Percentiles rank a stretch among this genome's conserved stretches.
phyloP scores from a whole-genome alignment of 2,797 vertebrate species.

The Chrysocyon brachyurus region DNA sequence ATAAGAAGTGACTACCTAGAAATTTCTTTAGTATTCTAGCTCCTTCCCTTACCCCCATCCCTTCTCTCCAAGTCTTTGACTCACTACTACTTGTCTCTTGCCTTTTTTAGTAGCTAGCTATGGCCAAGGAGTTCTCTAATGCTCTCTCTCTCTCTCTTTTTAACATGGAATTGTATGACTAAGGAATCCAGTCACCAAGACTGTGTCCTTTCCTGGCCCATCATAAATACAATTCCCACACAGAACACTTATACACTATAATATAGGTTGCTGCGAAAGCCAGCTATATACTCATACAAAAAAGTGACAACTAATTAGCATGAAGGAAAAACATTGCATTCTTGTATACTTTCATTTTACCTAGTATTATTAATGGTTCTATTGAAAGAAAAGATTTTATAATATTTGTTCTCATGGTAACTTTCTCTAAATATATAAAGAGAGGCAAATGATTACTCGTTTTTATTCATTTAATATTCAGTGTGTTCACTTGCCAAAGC shows the following conservation, averaged over 20 bases:
- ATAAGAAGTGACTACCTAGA: not conserved
- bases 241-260: not conserved
- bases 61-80: not conserved
- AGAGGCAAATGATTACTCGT: conserved; percentile 75
- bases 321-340: conserved; percentile 68
- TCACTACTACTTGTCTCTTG: not conserved
- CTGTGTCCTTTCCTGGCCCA: not conserved
- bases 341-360: conserved; percentile 70
- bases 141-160: not conserved
- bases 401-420: conserved; percentile 75
- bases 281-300: conserved; percentile 62
- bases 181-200: conserved; percentile 36
- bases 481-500: conserved; percentile 64
- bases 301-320: conserved; percentile 74
- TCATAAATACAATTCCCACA: conserved; percentile 20
- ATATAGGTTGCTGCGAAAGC: conserved; percentile 9
- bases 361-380: conserved; percentile 69
- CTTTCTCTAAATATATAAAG: conserved; percentile 65
- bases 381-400: conserved; percentile 73
- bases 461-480: conserved; percentile 81
- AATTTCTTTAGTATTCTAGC: not conserved
- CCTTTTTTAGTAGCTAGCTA: not conserved
- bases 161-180: not conserved
- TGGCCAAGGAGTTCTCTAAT: not conserved
- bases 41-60: accelerated